Percentiles rank a stretch among this genome's conserved stretches.
These are phyloP conservation scores for Eulimnadia texana DNA, from an alignment of 1,140 invertebrate genomes.

Conservation along the genomic window DNA sequence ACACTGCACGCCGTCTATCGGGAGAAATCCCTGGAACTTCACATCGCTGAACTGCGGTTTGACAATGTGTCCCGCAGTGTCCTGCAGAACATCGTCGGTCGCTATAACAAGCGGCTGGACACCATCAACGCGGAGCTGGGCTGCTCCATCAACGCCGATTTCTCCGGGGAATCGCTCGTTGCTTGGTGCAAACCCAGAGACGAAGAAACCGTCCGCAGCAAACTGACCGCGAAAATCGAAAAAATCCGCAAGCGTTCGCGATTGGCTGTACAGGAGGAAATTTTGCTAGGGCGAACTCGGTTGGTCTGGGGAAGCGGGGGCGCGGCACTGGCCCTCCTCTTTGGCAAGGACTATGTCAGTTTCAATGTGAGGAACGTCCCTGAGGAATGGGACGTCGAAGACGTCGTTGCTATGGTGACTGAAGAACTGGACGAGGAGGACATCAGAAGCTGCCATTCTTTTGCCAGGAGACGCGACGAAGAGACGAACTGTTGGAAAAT, in stretches of 20 bases:
- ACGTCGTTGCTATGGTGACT: background rate
- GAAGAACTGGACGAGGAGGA: background rate
- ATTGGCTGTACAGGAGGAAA: background rate
- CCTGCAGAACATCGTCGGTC: background rate
- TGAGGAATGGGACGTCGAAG: background rate
- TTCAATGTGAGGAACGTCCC: background rate
- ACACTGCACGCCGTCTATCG: background rate
- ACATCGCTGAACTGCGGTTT: background rate
- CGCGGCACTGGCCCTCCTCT: background rate
- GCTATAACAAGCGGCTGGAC: background rate
- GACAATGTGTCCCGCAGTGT: background rate
- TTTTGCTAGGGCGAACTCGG: background rate
- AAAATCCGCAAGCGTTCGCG: background rate
- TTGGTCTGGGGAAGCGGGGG: conserved; percentile 7
- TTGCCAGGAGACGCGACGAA: background rate
- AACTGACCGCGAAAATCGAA: background rate
- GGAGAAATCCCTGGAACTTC: background rate
- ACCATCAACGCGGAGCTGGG: background rate
- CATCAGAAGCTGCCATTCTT: background rate
- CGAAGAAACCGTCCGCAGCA: background rate
- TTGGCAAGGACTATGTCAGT: background rate
- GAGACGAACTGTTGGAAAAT: background rate
- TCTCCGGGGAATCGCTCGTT: background rate
- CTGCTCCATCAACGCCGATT: background rate
- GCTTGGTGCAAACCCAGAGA: conserved; percentile 4